Conservation (phyloP, 2,888 invertebrate species). For the Acanthosepion lycidas region DNA sequence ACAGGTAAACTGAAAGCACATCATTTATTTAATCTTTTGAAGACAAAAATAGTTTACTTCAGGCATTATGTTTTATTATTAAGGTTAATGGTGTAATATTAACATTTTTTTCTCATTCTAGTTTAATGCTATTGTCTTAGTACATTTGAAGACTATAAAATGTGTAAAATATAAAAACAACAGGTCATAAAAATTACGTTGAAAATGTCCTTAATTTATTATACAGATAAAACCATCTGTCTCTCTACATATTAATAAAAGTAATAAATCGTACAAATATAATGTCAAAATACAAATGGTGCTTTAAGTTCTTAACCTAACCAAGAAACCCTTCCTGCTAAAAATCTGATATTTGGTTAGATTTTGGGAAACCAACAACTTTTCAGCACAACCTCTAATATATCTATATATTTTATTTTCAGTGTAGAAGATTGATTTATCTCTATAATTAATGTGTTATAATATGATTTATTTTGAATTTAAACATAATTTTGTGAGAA, state of each 20-base stretch:
- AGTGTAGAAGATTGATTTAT: no score
- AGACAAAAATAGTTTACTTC: not conserved
- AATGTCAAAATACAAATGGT: no score
- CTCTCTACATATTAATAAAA: not conserved
- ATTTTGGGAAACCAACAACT: no score
- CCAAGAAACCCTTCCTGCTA: no score
- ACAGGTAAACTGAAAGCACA: slow-evolving; percentile 67
- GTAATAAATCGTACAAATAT: not conserved
- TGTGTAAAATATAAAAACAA: not conserved
- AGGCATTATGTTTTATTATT: not conserved
- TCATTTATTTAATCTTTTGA: not conserved
- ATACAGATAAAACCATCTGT: not conserved
- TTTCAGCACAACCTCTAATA: no score
- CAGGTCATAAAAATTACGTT: not conserved
- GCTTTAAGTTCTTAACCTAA: no score
- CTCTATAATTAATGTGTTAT: no score
- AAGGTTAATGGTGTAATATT: not conserved
- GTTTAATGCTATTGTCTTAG: not conserved
- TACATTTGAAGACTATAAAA: not conserved
- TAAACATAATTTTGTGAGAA: not conserved
- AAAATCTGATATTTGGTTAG: no score
- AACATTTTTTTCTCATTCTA: not conserved
- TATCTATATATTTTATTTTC: no score
- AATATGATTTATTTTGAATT: no score
- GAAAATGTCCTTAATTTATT: not conserved